These are phyloP conservation scores for Notodonta dromedarius DNA, from an alignment of 2,888 invertebrate species.

Conservation along the genomic window DNA sequence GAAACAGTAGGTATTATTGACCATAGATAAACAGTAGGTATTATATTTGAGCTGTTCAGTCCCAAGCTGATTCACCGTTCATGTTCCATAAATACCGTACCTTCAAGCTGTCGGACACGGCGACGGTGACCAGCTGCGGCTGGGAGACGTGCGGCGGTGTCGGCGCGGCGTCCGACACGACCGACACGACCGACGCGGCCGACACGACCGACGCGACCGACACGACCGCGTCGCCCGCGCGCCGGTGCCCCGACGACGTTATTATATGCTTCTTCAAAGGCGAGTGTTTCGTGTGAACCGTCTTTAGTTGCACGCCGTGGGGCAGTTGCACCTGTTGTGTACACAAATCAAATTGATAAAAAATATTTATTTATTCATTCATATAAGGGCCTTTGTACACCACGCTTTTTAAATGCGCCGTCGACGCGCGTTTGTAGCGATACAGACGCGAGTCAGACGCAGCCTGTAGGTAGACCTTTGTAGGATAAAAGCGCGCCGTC, in stretches of 20 bases:
- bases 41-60: too few relatives aligned
- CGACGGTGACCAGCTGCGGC: constrained; percentile 67
- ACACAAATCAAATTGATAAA: background rate
- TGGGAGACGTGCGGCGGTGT: constrained; percentile 20
- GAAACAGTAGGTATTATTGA: too few relatives aligned
- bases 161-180: constrained; percentile 24
- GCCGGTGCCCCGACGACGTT: constrained; percentile 55
- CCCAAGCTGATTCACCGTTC: too few relatives aligned
- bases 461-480: too few relatives aligned
- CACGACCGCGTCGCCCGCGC: constrained; percentile 43
- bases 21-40: too few relatives aligned
- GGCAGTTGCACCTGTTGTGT: constrained; percentile 41
- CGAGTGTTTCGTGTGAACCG: constrained; percentile 67
- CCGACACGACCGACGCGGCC: constrained; percentile 29
- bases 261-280: constrained; percentile 76
- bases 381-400: too few relatives aligned
- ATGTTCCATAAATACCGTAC: constrained; percentile 30
- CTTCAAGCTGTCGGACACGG: constrained; percentile 71
- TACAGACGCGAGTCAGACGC: too few relatives aligned
- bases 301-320: constrained; percentile 67
- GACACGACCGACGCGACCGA: constrained; percentile 29
- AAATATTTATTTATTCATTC: background rate
- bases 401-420: too few relatives aligned
- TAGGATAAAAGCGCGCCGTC: too few relatives aligned
- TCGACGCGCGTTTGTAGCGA: too few relatives aligned